A percentile compares a stretch with the other conserved stretches of the same genome.
Conservation (phyloP, 2,113 vertebrate genomes). For the Ancistrus triradiatus region DNA sequence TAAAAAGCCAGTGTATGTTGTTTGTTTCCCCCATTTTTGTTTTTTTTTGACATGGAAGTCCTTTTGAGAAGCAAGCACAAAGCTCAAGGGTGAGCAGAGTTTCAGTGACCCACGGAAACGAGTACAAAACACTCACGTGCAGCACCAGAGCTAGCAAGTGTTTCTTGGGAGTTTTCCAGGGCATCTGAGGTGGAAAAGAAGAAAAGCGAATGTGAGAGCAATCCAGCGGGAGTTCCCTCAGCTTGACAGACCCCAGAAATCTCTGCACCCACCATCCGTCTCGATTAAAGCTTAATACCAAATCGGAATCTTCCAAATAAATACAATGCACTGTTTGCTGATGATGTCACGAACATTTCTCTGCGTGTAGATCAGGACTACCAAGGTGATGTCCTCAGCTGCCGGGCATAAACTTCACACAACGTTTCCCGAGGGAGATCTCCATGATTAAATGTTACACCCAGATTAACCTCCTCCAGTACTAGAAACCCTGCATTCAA, state of each 20-base stretch:
- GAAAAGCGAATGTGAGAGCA: not conserved
- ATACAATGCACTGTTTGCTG: no score
- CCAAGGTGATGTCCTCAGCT: not conserved
- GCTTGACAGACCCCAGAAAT: no score
- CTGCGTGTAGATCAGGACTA: not conserved
- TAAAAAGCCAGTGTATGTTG: no score
- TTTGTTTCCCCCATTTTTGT: no score
- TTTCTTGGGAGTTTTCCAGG: not conserved
- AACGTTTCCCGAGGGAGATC: conserved; percentile 21
- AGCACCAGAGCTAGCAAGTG: not conserved
- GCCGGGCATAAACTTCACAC: conserved; percentile 23
- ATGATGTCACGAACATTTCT: no score
- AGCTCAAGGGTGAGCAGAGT: no score
- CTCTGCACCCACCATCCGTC: no score
- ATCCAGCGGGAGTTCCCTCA: conserved; percentile 11
- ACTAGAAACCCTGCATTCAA: conserved; percentile 18
- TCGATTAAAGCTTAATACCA: no score
- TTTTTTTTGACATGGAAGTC: no score
- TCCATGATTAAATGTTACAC: conserved; percentile 29
- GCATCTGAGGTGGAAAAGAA: not conserved
- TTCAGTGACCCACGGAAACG: not conserved
- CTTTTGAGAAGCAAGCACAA: no score
- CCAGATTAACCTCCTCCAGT: conserved; percentile 41
- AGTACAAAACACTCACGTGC: not conserved
- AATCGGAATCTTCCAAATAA: no score